Conservation (phyloP, 2,113 vertebrate species). For the Nothocercus julius region DNA sequence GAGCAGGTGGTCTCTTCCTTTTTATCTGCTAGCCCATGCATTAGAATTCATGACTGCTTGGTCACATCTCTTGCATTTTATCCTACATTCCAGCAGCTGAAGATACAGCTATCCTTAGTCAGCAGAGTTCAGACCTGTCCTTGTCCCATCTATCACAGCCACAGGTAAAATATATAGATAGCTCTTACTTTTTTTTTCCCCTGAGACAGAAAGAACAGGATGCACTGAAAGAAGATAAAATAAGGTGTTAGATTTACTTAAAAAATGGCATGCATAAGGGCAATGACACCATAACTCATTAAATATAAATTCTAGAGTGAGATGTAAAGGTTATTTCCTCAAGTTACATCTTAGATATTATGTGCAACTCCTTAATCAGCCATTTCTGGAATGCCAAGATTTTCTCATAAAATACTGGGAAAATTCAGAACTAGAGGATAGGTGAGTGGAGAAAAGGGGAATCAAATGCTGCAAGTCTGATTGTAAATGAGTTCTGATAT, state of each 20-base stretch:
- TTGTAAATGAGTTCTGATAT: not conserved
- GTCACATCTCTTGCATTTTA: not conserved
- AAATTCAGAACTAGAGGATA: not conserved
- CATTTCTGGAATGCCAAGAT: not conserved
- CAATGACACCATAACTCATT: not conserved
- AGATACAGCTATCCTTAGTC: not conserved
- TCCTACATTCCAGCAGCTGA: not conserved
- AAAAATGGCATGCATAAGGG: not conserved
- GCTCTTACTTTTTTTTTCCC: not conserved
- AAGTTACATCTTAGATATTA: not conserved
- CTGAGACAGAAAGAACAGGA: not conserved
- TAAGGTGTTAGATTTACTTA: not conserved
- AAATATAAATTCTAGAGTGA: slow-evolving; percentile 23
- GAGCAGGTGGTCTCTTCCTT: not conserved
- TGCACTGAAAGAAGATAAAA: not conserved
- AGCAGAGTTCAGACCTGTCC: not conserved
- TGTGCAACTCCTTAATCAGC: not conserved
- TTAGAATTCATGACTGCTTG: not conserved
- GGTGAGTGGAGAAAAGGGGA: not conserved
- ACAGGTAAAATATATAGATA: not conserved
- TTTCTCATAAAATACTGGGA: not conserved
- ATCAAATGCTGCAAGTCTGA: not conserved
- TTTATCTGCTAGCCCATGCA: not conserved
- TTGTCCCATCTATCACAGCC: not conserved
- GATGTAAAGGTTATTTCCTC: slow-evolving; percentile 11